These are phyloP conservation scores for Stichodactyla mertensii DNA, from an alignment of 64 coral and sea anemone genomes.

Conservation along the genomic window DNA sequence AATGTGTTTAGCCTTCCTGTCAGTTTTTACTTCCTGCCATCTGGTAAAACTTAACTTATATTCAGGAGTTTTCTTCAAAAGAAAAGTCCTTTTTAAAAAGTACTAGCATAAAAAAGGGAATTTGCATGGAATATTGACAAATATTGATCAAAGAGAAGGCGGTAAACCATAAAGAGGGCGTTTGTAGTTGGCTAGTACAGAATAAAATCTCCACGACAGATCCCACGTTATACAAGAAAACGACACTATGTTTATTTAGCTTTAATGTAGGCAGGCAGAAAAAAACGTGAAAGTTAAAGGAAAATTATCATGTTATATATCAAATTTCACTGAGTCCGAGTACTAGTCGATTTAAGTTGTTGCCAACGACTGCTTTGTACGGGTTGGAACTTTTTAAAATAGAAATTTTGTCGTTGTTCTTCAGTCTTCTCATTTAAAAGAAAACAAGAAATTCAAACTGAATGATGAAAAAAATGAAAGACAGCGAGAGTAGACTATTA, in stretches of 20 bases:
- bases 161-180: background rate
- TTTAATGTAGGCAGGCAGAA: constrained; percentile 7
- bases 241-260: background rate
- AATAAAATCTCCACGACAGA: no score
- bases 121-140: background rate
- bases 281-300: background rate
- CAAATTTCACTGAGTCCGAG: no score
- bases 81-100: background rate
- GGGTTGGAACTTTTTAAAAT: no score
- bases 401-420: no score
- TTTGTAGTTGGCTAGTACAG: background rate
- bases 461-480: no score
- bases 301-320: no score
- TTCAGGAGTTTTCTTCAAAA: background rate
- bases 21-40: background rate
- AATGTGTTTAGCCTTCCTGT: constrained; percentile 1
- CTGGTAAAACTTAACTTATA: background rate
- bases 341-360: no score
- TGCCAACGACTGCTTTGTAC: no score
- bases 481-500: no score
- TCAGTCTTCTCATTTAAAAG: no score
- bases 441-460: no score
- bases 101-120: background rate
- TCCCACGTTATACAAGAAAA: background rate
- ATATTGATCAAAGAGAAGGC: background rate